Conservation (phyloP, 2,113 vertebrate genomes). For the Perca schrenkii region DNA sequence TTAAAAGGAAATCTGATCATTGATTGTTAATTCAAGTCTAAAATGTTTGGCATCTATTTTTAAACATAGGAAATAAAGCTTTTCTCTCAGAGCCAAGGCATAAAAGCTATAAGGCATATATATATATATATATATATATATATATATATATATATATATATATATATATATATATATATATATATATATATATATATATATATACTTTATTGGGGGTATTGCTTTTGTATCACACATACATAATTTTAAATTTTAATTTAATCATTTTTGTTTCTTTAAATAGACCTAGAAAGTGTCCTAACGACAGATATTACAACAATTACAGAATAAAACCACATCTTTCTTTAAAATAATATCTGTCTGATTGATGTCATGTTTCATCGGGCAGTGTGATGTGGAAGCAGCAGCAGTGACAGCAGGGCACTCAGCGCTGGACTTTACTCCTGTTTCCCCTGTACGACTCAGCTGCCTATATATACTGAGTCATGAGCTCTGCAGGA, state of each 20-base stretch:
- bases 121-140: too few species aligned
- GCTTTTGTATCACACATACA: not conserved
- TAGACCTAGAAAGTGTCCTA: not conserved
- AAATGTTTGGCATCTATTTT: not conserved
- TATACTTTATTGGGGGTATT: not conserved
- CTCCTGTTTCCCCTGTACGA: conserved; percentile 1
- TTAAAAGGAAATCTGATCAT: too few species aligned
- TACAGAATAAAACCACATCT: too few species aligned
- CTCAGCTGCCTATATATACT: conserved; percentile 61
- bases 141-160: too few species aligned
- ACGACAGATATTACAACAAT: too few species aligned
- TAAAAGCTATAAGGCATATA: not conserved
- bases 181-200: too few species aligned
- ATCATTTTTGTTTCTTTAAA: not conserved
- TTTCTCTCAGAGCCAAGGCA: not conserved
- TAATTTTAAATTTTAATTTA: not conserved
- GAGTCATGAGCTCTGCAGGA: not conserved
- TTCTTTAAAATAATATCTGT: too few species aligned
- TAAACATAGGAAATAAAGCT: not conserved
- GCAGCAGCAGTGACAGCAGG: conserved; percentile 54
- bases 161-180: too few species aligned
- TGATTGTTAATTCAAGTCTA: too few species aligned
- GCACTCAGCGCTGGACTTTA: conserved; percentile 71
- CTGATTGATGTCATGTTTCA: not conserved
- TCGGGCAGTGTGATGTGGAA: conserved; percentile 58